phyloP scores from a whole-genome alignment of 2,113 vertebrate genomes.

The Ochotona curzoniae region DNA sequence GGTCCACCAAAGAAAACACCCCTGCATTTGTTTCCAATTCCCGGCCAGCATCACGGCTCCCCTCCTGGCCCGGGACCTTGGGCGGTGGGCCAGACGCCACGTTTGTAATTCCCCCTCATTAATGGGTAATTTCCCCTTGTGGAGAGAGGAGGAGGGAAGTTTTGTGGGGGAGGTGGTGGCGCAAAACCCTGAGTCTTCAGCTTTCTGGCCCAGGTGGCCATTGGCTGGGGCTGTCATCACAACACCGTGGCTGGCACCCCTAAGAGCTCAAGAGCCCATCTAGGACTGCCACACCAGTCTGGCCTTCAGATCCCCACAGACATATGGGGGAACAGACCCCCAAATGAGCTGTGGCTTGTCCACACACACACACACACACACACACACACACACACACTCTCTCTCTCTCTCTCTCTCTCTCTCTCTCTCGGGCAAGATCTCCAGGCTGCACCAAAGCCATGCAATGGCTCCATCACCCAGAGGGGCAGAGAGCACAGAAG shows the following conservation, averaged over 20 bases:
- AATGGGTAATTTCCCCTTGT: conserved; percentile 80
- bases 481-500: not conserved
- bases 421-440: not conserved
- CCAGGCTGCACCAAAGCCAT: not conserved
- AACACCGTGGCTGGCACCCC: not conserved
- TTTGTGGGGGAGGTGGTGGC: not conserved
- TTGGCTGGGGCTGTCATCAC: not conserved
- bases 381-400: too few relatives aligned
- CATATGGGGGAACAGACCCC: conserved; percentile 27
- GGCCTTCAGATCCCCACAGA: not conserved
- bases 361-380: not conserved
- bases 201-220: not conserved
- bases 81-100: conserved; percentile 74
- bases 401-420: too few relatives aligned
- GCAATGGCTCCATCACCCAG: not conserved
- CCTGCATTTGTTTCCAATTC: conserved; percentile 82
- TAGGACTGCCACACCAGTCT: not conserved
- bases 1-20: conserved; percentile 71
- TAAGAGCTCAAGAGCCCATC: not conserved
- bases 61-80: conserved; percentile 71
- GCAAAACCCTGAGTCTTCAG: not conserved
- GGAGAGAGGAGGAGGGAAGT: not conserved
- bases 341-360: not conserved
- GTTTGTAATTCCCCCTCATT: conserved; percentile 77
- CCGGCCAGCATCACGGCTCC: conserved; percentile 35